Percentiles rank a stretch among this genome's conserved stretches.
Conservation (phyloP, 2,113 vertebrate genomes). For the Microcebus murinus region DNA sequence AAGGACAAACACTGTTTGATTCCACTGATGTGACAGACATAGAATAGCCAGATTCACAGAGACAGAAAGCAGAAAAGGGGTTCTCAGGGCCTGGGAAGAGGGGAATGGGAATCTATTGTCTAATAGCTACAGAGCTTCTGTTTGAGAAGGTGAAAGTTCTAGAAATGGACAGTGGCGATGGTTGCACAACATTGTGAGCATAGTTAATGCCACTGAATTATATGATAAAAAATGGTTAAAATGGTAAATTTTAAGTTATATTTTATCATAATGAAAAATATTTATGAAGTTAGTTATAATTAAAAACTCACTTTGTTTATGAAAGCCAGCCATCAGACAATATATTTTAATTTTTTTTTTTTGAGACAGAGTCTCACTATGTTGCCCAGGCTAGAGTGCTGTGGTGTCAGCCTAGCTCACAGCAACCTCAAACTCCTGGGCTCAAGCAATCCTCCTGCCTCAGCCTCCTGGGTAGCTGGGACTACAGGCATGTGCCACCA, state of each 20-base stretch:
- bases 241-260: not conserved
- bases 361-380: too few relatives aligned
- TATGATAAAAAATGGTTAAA: not conserved
- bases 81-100: fast-evolving
- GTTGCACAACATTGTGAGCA: fast-evolving
- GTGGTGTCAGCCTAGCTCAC: too few relatives aligned
- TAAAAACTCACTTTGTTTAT: not conserved
- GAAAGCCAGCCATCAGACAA: not conserved
- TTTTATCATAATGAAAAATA: not conserved
- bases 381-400: too few relatives aligned
- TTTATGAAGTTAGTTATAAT: not conserved
- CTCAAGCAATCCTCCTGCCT: too few relatives aligned
- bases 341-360: too few relatives aligned
- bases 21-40: not conserved
- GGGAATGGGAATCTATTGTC: not conserved
- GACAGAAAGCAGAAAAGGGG: not conserved
- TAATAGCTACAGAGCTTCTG: not conserved
- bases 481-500: too few relatives aligned
- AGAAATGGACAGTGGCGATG: not conserved
- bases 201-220: not conserved
- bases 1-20: not conserved
- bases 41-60: not conserved
- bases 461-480: too few relatives aligned
- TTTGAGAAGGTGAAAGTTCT: not conserved
- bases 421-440: too few relatives aligned